Percentiles rank a stretch among this genome's conserved stretches.
phyloP scores from a whole-genome alignment of 2,888 invertebrate species.

The Hermaeophaga mercurialis region DNA sequence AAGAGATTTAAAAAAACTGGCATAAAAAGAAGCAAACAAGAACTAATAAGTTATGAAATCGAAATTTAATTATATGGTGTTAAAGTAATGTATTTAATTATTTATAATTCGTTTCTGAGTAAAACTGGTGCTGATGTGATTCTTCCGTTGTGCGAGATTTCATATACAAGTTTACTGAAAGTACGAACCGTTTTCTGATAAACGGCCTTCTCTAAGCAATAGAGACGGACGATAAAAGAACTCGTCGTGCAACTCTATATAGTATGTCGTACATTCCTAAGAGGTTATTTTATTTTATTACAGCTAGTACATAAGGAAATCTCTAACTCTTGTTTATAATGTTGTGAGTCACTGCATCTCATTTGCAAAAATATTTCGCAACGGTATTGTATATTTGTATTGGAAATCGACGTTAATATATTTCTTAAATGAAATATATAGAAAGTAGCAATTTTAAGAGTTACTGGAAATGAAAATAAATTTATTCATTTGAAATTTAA shows the following conservation, averaged over 20 bases:
- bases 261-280: conserved; percentile 39
- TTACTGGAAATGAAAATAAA: not conserved
- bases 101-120: too few relatives aligned
- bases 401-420: conserved; percentile 6
- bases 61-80: too few relatives aligned
- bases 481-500: too few relatives aligned
- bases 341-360: conserved; percentile 34
- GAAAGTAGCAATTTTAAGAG: too few relatives aligned
- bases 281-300: conserved; percentile 36
- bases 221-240: conserved; percentile 30
- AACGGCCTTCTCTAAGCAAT: conserved; percentile 15
- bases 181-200: not conserved
- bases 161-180: not conserved
- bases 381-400: conserved; percentile 23
- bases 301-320: conserved; percentile 33
- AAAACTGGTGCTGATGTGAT: too few relatives aligned
- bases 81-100: too few relatives aligned
- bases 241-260: conserved; percentile 39
- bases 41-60: too few relatives aligned
- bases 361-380: conserved; percentile 24
- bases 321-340: conserved; percentile 29
- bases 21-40: too few relatives aligned
- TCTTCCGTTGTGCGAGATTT: too few relatives aligned
- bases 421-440: conserved; percentile 1
- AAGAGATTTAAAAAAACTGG: too few relatives aligned